Evolutionary conservation across 2,888 invertebrate genomes (phyloP).

Genomic region (Cephonodes hylas): DNA sequence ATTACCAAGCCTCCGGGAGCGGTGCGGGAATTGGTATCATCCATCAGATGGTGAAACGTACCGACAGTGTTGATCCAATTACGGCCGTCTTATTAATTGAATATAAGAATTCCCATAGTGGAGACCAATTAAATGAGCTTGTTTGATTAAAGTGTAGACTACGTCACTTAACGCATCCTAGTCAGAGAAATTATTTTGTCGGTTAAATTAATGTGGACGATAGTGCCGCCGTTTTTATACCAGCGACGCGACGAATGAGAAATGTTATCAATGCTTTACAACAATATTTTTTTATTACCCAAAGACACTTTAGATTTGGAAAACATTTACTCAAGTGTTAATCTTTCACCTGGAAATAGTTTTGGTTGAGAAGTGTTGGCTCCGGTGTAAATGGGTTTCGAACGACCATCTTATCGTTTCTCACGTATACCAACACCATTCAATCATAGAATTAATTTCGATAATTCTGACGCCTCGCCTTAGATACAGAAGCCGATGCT

Average conservation of each 20-base stretch:
- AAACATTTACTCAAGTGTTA: conserved; percentile 27
- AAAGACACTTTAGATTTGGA: conserved; percentile 35
- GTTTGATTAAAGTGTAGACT: conserved; percentile 61
- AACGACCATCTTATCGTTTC: conserved; percentile 48
- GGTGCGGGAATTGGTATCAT: conserved; percentile 52
- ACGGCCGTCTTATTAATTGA: conserved; percentile 63
- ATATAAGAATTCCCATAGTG: conserved; percentile 53
- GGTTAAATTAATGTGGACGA: conserved; percentile 56
- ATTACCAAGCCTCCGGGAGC: conserved; percentile 33
- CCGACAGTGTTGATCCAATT: conserved; percentile 55
- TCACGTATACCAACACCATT: conserved; percentile 54
- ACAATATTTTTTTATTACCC: conserved; percentile 4
- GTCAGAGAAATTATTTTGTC: conserved; percentile 55
- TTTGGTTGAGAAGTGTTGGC: conserved; percentile 22
- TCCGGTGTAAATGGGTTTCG: conserved; percentile 33
- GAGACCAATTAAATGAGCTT: conserved; percentile 62
- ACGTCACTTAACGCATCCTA: conserved; percentile 54
- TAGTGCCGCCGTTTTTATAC: conserved; percentile 40
- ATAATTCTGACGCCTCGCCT: conserved; percentile 68
- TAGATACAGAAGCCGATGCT: conserved; percentile 73
- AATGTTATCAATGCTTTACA: conserved; percentile 33
- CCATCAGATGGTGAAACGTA: conserved; percentile 47
- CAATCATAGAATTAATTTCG: conserved; percentile 75
- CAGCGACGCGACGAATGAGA: conserved; percentile 30
- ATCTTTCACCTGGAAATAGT: conserved; percentile 26